These are phyloP conservation scores for Zenarchopterus dispar DNA, from an alignment of 2,797 vertebrate species.

Conservation along the genomic window DNA sequence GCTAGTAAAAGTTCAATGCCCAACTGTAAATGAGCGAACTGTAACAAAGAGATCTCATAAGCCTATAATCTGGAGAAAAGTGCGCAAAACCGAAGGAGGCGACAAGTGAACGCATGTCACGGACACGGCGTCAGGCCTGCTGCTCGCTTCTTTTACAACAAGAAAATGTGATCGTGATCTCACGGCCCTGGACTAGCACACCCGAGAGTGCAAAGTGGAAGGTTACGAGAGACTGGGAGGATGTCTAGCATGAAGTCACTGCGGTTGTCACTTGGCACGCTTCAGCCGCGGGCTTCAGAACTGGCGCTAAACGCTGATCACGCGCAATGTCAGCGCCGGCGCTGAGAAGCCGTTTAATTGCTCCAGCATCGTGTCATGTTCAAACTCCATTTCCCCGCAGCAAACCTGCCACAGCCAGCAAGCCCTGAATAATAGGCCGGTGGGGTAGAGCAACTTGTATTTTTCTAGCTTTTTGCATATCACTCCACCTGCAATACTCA, in stretches of 20 bases:
- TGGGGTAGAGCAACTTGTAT: conserved; percentile 17
- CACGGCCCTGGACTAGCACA: conserved; percentile 57
- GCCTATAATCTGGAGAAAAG: conserved; percentile 42
- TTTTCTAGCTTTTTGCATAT: not conserved
- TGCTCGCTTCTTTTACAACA: conserved; percentile 58
- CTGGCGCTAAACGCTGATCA: conserved; percentile 59
- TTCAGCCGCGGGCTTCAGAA: conserved; percentile 57
- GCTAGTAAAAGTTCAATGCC: conserved; percentile 55
- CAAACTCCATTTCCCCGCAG: conserved; percentile 67
- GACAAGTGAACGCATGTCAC: conserved; percentile 52
- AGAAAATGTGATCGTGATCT: conserved; percentile 62
- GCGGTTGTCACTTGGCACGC: conserved; percentile 62
- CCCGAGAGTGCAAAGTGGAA: conserved; percentile 60
- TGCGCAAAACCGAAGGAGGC: conserved; percentile 32
- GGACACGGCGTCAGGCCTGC: conserved; percentile 53
- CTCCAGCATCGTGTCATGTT: conserved; percentile 43
- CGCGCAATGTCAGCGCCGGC: conserved; percentile 58
- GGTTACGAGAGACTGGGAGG: conserved; percentile 47
- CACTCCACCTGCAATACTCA: not conserved
- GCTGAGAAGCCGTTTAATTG: conserved; percentile 54
- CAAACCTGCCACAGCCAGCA: conserved; percentile 16
- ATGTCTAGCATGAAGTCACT: conserved; percentile 64
- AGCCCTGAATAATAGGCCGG: conserved; percentile 15
- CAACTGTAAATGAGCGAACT: conserved; percentile 48
- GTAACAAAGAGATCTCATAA: conserved; percentile 53